These are phyloP conservation scores for Zaprionus obscuricornis DNA, from an alignment of 2,888 invertebrate genomes.

Conservation along the genomic window DNA sequence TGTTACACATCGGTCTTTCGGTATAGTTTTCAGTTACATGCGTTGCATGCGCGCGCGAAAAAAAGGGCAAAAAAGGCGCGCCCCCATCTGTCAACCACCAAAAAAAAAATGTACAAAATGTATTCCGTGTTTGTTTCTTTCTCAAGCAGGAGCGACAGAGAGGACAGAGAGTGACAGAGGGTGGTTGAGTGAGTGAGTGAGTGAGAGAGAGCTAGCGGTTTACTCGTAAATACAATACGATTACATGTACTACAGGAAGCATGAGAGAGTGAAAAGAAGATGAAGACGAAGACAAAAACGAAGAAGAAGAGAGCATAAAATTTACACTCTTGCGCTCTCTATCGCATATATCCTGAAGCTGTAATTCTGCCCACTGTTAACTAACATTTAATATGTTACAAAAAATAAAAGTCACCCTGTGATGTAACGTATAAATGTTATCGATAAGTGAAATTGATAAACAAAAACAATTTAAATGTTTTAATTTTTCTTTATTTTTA, in stretches of 20 bases:
- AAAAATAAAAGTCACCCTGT: no score
- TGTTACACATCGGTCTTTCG: constrained; percentile 38
- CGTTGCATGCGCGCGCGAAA: constrained; percentile 57
- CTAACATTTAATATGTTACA: constrained; percentile 14
- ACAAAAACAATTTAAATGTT: constrained; percentile 51
- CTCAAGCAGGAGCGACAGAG: no score
- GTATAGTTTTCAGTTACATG: constrained; percentile 73
- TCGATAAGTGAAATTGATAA: background rate
- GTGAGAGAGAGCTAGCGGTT: no score
- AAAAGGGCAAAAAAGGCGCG: constrained; percentile 59
- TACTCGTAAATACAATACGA: background rate
- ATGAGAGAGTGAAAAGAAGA: constrained; percentile 2
- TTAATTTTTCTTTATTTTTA: constrained; percentile 71
- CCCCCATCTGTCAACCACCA: constrained; percentile 58
- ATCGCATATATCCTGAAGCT: constrained; percentile 13
- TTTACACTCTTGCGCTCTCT: no score
- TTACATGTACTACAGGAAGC: constrained; percentile 16
- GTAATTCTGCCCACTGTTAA: constrained; percentile 3
- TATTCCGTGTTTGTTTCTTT: constrained; percentile 51
- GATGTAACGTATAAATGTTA: constrained; percentile 12
- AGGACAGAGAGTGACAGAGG: no score
- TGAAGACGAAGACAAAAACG: constrained; percentile 8
- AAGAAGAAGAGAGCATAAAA: no score
- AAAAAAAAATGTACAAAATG: constrained; percentile 55
- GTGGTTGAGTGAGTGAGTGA: no score